A percentile compares a stretch with the other conserved stretches of the same genome.
Evolutionary conservation across 2,888 invertebrate genomes (phyloP).

Genomic region (Tenthredo amoena): DNA sequence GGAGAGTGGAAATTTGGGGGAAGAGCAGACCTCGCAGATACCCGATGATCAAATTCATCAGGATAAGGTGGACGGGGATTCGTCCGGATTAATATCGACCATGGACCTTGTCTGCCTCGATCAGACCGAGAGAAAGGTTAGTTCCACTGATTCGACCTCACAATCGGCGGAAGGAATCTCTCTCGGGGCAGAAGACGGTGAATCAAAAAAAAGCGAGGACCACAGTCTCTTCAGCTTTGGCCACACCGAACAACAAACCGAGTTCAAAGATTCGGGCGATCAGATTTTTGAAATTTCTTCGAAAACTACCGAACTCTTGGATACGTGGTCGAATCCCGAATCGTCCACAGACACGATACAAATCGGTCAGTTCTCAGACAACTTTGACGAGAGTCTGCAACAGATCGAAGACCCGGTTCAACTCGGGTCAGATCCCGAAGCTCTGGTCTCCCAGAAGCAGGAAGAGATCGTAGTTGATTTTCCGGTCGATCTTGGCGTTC

Average conservation of each 20-base stretch:
- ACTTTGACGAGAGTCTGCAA: slow-evolving; percentile 57
- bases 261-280: slow-evolving; percentile 18
- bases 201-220: neutral
- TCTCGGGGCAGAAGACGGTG: neutral
- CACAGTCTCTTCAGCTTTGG: neutral
- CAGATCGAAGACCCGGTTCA: slow-evolving; percentile 4
- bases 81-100: slow-evolving; percentile 11
- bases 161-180: neutral
- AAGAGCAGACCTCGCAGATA: neutral
- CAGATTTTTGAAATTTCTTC: slow-evolving; percentile 32
- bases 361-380: slow-evolving; percentile 65
- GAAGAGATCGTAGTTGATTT: neutral
- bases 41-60: slow-evolving; percentile 18
- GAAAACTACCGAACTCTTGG: slow-evolving; percentile 46
- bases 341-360: slow-evolving; percentile 53
- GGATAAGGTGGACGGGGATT: slow-evolving; percentile 40
- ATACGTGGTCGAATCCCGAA: slow-evolving; percentile 59
- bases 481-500: neutral
- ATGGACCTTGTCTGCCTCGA: slow-evolving; percentile 3
- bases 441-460: neutral
- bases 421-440: neutral
- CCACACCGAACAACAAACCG: neutral
- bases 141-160: neutral
- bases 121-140: neutral
- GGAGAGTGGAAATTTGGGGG: slow-evolving; percentile 7